Conservation (phyloP, 2,888 invertebrate species). For the Ypsolopha scabrella region DNA sequence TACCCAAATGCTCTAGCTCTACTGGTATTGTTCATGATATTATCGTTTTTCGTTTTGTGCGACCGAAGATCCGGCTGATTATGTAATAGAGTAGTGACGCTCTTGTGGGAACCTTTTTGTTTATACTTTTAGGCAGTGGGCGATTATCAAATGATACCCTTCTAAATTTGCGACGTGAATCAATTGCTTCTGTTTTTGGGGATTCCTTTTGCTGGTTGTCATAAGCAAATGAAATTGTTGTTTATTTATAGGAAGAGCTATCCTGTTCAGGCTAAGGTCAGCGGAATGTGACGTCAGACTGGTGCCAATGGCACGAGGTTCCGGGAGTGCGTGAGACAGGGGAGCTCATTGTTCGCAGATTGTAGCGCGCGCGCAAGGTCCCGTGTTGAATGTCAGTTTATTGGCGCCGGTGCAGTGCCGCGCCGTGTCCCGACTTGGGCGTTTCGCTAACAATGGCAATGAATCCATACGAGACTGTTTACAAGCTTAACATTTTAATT, state of each 20-base stretch:
- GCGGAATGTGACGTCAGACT: constrained; percentile 10
- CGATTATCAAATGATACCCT: neutral
- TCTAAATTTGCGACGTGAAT: neutral
- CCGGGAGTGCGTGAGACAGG: constrained; percentile 55
- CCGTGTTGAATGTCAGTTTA: constrained; percentile 53
- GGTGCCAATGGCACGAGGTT: constrained; percentile 24
- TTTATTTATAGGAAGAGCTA: neutral
- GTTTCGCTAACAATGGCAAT: neutral
- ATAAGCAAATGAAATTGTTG: neutral
- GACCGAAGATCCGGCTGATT: constrained; percentile 52
- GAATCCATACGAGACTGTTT: constrained; percentile 14
- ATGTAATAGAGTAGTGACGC: constrained; percentile 50
- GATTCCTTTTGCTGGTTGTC: no score
- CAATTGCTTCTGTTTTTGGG: neutral
- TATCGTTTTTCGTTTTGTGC: constrained; percentile 61
- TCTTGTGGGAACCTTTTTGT: constrained; percentile 43
- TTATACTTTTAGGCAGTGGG: neutral
- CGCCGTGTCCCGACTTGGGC: constrained; percentile 3
- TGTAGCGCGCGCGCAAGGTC: constrained; percentile 48
- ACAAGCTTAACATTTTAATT: constrained; percentile 3
- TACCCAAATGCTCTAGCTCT: constrained; percentile 21
- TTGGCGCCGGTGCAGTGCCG: constrained; percentile 44
- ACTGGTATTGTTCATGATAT: constrained; percentile 51
- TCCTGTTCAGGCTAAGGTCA: constrained; percentile 28
- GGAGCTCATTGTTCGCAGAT: constrained; percentile 52